Evolutionary conservation across 2,113 vertebrate genomes (phyloP).

Genomic region (Anoura caudifer): DNA sequence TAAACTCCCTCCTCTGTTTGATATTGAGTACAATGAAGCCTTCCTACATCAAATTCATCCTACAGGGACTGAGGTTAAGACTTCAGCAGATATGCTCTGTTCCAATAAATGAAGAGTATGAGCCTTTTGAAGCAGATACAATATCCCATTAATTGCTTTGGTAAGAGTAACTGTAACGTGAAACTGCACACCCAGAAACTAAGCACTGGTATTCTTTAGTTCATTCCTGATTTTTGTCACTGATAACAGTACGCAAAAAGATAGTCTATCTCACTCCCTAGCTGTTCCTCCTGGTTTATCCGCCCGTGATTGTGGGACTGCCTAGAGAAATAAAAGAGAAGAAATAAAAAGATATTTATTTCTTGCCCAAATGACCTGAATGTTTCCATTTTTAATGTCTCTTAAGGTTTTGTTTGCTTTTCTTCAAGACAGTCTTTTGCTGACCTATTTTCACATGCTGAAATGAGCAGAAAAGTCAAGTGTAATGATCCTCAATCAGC

Average conservation of each 20-base stretch:
- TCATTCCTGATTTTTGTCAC: background rate
- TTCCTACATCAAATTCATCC: background rate
- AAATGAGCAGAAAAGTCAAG: background rate
- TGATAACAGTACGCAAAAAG: background rate
- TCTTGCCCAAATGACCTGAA: background rate
- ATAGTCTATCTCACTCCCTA: too few relatives aligned
- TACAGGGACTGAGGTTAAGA: background rate
- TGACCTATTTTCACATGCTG: background rate
- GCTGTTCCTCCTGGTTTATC: too few relatives aligned
- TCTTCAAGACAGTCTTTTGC: background rate
- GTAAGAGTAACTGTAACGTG: background rate
- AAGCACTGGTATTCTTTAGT: background rate
- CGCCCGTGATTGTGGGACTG: too few relatives aligned
- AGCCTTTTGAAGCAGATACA: background rate
- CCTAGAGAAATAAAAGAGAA: too few relatives aligned
- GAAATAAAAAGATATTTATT: background rate
- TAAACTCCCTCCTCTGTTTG: background rate
- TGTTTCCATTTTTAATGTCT: constrained; percentile 10
- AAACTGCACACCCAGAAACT: background rate
- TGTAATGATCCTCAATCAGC: background rate
- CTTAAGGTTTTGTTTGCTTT: background rate
- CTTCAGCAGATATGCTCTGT: background rate
- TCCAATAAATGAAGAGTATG: background rate
- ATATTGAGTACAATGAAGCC: background rate
- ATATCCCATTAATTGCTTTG: background rate